Evolutionary conservation across 2,888 invertebrate genomes (phyloP).

Genomic region (Pachydiplax longipennis): DNA sequence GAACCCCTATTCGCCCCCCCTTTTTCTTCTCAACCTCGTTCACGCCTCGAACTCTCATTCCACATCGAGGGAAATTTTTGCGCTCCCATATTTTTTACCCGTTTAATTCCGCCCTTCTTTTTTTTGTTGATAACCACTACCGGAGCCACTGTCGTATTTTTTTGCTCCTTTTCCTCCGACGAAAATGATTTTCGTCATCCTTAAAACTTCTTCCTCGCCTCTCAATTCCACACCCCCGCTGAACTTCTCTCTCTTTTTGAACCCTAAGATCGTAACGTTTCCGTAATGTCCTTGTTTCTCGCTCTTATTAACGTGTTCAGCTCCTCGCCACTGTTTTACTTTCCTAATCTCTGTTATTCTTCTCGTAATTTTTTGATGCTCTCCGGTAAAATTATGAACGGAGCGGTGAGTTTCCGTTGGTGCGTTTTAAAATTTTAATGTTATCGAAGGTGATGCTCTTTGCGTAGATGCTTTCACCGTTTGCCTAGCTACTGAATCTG

Average conservation of each 20-base stretch:
- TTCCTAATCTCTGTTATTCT: background rate
- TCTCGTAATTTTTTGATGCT: background rate
- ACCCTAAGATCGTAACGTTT: background rate
- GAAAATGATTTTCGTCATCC: background rate
- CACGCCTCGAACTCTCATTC: conserved; percentile 13
- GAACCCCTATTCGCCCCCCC: background rate
- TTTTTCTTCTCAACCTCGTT: background rate
- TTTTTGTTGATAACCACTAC: background rate
- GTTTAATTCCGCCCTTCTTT: background rate
- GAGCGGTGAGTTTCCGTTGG: too few species aligned
- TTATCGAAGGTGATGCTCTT: too few species aligned
- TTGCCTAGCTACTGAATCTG: too few species aligned
- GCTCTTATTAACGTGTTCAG: background rate
- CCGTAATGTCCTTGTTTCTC: background rate
- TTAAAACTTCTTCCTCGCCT: background rate
- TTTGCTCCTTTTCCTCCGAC: background rate
- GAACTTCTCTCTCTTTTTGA: background rate
- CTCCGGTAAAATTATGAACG: too few species aligned
- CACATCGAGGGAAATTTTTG: background rate
- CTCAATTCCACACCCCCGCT: background rate
- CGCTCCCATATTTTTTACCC: background rate
- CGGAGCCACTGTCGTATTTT: background rate
- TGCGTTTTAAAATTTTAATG: too few species aligned
- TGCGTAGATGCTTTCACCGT: too few species aligned
- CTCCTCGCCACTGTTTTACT: background rate